Evolutionary conservation across 2,888 invertebrate species (phyloP).

Genomic region (Agrochola circellaris): DNA sequence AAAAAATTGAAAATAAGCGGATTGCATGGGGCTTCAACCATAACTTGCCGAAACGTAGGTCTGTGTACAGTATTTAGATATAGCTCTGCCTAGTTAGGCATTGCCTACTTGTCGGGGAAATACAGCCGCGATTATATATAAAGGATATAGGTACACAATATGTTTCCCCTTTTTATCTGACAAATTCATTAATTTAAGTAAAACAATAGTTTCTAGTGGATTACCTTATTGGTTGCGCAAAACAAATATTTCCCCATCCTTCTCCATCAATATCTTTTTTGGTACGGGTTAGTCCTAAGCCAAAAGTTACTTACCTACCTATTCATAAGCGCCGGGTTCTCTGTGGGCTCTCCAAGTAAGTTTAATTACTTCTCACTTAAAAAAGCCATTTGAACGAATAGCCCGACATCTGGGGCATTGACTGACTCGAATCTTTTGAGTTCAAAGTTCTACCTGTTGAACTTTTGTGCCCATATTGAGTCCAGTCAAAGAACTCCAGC

Average conservation of each 20-base stretch:
- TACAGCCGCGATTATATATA: not conserved
- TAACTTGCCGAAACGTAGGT: not conserved
- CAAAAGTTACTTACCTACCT: not conserved
- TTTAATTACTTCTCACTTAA: constrained; percentile 20
- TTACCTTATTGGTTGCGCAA: not conserved
- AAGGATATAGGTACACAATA: not conserved
- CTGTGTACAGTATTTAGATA: not conserved
- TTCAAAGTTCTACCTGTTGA: constrained; percentile 39
- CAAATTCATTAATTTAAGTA: not conserved
- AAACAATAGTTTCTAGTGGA: not conserved
- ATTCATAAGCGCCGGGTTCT: not conserved
- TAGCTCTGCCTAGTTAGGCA: not conserved
- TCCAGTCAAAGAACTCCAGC: not conserved
- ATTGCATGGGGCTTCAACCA: not conserved
- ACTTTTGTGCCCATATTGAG: constrained; percentile 12
- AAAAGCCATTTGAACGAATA: constrained; percentile 20
- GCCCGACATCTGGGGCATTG: constrained; percentile 16
- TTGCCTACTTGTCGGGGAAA: not conserved
- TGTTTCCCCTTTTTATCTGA: not conserved
- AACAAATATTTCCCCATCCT: not conserved
- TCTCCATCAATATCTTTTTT: not conserved
- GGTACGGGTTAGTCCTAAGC: not conserved
- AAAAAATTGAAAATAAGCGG: not conserved
- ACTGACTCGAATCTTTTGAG: constrained; percentile 31
- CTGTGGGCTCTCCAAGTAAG: constrained; percentile 1